Evolutionary conservation across 1,140 invertebrate genomes (phyloP).

Genomic region (Eulimnadia texana): DNA sequence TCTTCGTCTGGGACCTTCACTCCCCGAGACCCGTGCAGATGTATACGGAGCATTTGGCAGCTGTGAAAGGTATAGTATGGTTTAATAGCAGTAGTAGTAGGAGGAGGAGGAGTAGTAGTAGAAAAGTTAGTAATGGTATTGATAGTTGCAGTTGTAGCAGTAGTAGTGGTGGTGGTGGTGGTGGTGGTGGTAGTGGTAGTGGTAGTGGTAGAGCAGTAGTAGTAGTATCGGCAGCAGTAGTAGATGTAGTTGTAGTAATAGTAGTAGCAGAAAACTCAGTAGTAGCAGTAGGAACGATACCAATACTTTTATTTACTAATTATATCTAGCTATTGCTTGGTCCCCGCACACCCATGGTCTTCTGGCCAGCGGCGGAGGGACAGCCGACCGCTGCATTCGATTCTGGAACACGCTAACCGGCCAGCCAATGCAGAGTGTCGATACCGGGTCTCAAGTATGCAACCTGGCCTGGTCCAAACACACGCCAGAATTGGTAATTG

Average conservation of each 20-base stretch:
- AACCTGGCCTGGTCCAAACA: slow-evolving; percentile 99
- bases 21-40: slow-evolving; percentile 79
- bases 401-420: slow-evolving; percentile 99
- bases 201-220: no score
- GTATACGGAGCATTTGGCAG: slow-evolving; percentile 93
- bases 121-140: no score
- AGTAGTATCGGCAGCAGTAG: no score
- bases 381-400: slow-evolving; percentile 90
- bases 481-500: slow-evolving; percentile 79
- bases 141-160: no score
- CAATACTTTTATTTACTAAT: no score
- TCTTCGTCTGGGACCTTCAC: slow-evolving; percentile 95
- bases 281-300: no score
- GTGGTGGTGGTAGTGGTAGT: no score
- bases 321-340: slow-evolving; percentile 82
- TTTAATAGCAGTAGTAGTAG: no score
- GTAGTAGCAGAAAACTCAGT: no score
- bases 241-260: no score
- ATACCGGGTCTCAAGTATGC: slow-evolving; percentile 96
- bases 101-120: no score
- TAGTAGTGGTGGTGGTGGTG: no score
- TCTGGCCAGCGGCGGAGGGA: slow-evolving; percentile 92
- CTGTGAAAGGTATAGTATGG: slow-evolving; percentile 56
- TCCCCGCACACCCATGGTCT: slow-evolving; percentile 97
- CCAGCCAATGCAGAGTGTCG: slow-evolving; percentile 95